Conservation (phyloP, 1,140 invertebrate genomes). For the Drusus annulatus region DNA sequence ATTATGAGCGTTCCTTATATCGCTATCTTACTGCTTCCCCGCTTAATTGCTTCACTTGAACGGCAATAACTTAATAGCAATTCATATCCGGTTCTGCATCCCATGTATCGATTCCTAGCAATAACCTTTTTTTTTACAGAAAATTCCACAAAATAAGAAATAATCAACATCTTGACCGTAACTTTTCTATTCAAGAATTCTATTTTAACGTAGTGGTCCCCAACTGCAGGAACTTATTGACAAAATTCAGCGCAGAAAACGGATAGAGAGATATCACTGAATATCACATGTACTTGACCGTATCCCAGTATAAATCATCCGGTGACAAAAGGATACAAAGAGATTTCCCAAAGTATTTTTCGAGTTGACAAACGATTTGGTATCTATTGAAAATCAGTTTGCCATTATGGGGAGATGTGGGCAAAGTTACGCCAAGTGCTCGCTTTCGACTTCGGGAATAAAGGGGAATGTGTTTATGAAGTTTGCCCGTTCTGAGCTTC, state of each 20-base stretch:
- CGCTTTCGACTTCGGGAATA: constrained; percentile 12
- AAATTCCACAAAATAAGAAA: too few relatives aligned
- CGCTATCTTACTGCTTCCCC: too few relatives aligned
- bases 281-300: constrained; percentile 53
- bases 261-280: constrained; percentile 38
- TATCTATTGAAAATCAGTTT: constrained; percentile 58
- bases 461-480: constrained; percentile 30
- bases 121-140: too few relatives aligned
- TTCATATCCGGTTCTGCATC: too few relatives aligned
- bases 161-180: too few relatives aligned
- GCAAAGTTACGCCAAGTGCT: constrained; percentile 43
- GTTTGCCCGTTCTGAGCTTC: constrained; percentile 12
- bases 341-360: constrained; percentile 58
- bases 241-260: not conserved
- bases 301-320: constrained; percentile 59
- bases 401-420: constrained; percentile 55
- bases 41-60: too few relatives aligned
- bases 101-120: too few relatives aligned
- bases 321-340: constrained; percentile 52
- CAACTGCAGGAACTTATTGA: constrained; percentile 10
- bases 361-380: constrained; percentile 58
- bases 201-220: not conserved
- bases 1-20: too few relatives aligned
- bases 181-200: too few relatives aligned
- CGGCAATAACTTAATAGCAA: too few relatives aligned